Base-by-base conservation (phyloP, 2,113 vertebrate species). In the Thunnus maccoyii region DNA sequence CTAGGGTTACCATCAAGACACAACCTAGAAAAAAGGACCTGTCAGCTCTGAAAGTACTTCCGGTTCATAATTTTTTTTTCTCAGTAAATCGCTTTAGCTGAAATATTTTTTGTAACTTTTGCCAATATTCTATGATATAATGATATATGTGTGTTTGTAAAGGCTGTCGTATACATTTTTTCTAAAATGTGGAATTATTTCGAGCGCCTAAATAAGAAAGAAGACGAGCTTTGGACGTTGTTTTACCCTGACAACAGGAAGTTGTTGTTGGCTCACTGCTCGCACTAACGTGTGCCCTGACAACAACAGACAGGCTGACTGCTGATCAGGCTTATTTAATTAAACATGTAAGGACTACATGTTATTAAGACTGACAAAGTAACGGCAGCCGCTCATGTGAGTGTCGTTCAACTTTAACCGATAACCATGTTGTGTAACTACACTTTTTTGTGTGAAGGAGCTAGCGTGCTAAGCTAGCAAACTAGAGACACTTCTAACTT, bases 381-480 rank as follows among this genome's bases (percentile, higher is more conserved):
- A 64, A 62, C n/a, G 25, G 5, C 30, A 10, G 13, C 3, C 5
- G 16, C 2, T 46, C 9, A 0, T 27, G 9, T 71, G 2, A 62
- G 0, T 46, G 5, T 63, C 1, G 18, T 51, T 61, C 46, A 6
- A 16, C 2, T 61, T 61, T 36, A 67, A 47, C 41, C 20, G 12
- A 46, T 3, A 10, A 4, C 2, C 3, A 18, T 60, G 16, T 62
- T 60, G 11, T 56, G 13, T 32, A 15, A 41, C 18, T 5, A 18
- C 14, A 48, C 51, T 57, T 70, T 32, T 44, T 72, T 72, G 18
- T 41, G 36, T 41, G 36, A 3, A 46, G 17, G 22, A 65, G 80
- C 71, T 90, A 91, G 73, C 85, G 46, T 44, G 62, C 44, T n/a
- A 63, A 71, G 85, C 90, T 82, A 82, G 65, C 72, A 41, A 32